phyloP scores from a whole-genome alignment of 64 coral and sea anemone species.

The Actinia equina region DNA sequence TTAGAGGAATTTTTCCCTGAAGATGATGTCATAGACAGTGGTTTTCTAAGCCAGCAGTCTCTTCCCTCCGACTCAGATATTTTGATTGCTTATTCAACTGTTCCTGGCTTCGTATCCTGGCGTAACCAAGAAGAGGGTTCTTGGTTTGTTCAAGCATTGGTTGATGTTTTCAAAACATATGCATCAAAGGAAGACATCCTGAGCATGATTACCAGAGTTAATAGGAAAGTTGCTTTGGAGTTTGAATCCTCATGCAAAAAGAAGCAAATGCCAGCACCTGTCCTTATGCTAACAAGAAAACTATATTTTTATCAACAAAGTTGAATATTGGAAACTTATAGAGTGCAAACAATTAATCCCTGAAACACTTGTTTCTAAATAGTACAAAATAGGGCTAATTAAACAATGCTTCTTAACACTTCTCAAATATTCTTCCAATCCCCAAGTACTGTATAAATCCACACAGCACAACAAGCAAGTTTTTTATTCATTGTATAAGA shows the following conservation, averaged over 20 bases:
- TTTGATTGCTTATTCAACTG: slow-evolving; percentile 88
- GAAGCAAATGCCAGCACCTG: slow-evolving; percentile 93
- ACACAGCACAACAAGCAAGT: no score
- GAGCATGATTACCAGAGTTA: slow-evolving; percentile 87
- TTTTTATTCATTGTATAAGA: no score
- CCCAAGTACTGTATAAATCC: no score
- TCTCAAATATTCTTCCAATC: no score
- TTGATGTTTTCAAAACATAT: slow-evolving; percentile 76
- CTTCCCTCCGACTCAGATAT: slow-evolving; percentile 93
- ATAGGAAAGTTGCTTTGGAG: slow-evolving; percentile 87
- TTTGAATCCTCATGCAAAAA: slow-evolving; percentile 92
- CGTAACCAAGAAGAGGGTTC: slow-evolving; percentile 81
- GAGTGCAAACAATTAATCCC: no score
- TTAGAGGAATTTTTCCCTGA: slow-evolving; percentile 49
- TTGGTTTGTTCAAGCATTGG: slow-evolving; percentile 93
- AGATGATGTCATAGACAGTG: slow-evolving; percentile 30
- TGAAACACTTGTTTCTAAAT: no score
- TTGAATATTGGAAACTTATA: neutral
- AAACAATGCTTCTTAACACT: no score
- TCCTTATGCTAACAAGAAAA: slow-evolving; percentile 95
- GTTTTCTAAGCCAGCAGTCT: slow-evolving; percentile 55
- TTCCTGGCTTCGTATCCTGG: slow-evolving; percentile 97
- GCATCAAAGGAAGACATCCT: slow-evolving; percentile 80
- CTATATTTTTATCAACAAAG: slow-evolving; percentile 71
- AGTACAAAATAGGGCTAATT: no score